phyloP scores from a whole-genome alignment of 2,888 invertebrate species.

The Eulithis prunata region DNA sequence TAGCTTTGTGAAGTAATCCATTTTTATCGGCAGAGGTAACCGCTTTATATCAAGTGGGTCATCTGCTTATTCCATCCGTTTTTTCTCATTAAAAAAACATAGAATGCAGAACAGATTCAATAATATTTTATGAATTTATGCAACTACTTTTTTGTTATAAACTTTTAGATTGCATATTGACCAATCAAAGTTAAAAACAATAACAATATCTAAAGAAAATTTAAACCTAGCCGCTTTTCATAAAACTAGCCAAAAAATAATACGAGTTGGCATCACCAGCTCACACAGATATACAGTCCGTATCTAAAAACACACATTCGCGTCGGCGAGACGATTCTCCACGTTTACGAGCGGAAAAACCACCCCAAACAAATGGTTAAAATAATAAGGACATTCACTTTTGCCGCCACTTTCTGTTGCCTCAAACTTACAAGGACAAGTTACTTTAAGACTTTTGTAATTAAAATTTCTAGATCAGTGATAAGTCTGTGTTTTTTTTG shows the following conservation, averaged over 20 bases:
- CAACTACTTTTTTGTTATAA: too few relatives aligned
- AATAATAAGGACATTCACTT: conserved; percentile 77
- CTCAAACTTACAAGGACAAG: conserved; percentile 55
- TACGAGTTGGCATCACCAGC: conserved; percentile 19
- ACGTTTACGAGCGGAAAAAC: conserved; percentile 74
- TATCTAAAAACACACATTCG: conserved; percentile 60
- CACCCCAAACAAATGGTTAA: conserved; percentile 79
- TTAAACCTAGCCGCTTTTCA: neutral
- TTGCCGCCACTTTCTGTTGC: conserved; percentile 56
- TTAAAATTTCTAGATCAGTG: conserved; percentile 25
- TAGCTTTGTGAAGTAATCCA: too few relatives aligned
- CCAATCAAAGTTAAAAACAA: too few relatives aligned
- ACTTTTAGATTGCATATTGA: too few relatives aligned
- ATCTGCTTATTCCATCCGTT: too few relatives aligned
- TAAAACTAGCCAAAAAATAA: conserved; percentile 11
- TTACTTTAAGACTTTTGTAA: conserved; percentile 37
- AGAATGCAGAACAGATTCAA: too few relatives aligned
- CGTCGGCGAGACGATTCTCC: conserved; percentile 66
- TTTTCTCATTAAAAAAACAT: too few relatives aligned
- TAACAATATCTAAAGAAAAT: too few relatives aligned
- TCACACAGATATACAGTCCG: conserved; percentile 68
- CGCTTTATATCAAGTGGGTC: too few relatives aligned
- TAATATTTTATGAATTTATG: too few relatives aligned
- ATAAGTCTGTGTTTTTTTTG: conserved; percentile 1
- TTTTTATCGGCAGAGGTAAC: too few relatives aligned